Base-by-base conservation (phyloP, 2,113 vertebrate species). In the Rhabdornis inornatus region DNA sequence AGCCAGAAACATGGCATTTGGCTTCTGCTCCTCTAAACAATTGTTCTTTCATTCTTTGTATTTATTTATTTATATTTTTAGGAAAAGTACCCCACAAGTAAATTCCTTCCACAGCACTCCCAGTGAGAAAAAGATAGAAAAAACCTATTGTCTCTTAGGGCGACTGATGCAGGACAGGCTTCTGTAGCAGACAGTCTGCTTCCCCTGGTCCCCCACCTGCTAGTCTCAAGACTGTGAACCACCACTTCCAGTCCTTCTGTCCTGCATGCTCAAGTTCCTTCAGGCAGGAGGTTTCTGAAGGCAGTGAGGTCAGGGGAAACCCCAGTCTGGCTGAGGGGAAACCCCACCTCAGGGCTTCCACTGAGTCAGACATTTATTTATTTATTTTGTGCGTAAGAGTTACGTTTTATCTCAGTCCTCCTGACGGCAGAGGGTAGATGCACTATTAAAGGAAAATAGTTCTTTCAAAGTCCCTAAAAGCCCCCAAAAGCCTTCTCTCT, bases 291-390 rank as follows among this genome's bases (percentile, higher is more conserved):
- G 68, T 63, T 95, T 95, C 90, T 90, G 75, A 86, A 79, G 94
- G 94, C 50, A 57, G 19, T 64, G 86, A 97, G 65, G 93, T 90
- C 95, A 95, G 95, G 94, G 95, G 94, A 97, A 97, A 96, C 91
- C 95, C 95, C 92, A 0, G 14, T 53, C 37, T 12, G 55, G 55
- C 66, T 64, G 63, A 93, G 96, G 97, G 96, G 95, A 97, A 97
- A 89, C 92, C 96, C 97, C 96, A 94, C 30, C 66, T 61, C 65
- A 92, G 95, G 92, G 90, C 93, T 97, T 97, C 95, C 95, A 95
- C 94, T 91, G 91, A 96, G 82, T 94, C 96, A 97, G 72, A 52
- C 71, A 28, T 65, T 78, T 90, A 77, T 86, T 95, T 91, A 92
- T 94, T 96, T 95, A 89, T 87, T 91, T 92, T 4, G 39, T 22